Percentiles rank a stretch among this genome's conserved stretches.
phyloP scores from a whole-genome alignment of 1,140 invertebrate genomes.

The Drosophila arawakana region DNA sequence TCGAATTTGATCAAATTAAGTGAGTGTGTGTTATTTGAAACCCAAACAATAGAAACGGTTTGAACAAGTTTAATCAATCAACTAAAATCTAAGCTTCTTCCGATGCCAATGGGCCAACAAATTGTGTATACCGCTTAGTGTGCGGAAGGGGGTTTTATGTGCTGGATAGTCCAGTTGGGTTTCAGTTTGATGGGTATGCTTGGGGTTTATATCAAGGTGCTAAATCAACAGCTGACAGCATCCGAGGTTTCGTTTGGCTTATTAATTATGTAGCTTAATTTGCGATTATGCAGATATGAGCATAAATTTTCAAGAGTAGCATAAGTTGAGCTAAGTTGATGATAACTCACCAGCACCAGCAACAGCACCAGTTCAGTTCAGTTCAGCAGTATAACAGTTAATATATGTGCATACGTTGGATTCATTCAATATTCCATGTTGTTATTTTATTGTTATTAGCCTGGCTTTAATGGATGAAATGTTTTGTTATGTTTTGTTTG shows the following conservation, averaged over 20 bases:
- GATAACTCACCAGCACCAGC: slow-evolving; percentile 64
- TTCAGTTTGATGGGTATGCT: slow-evolving; percentile 27
- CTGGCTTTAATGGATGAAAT: slow-evolving; percentile 51
- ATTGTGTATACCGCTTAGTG: neutral
- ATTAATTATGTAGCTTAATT: slow-evolving; percentile 82
- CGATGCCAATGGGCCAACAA: neutral
- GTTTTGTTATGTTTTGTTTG: slow-evolving; percentile 45
- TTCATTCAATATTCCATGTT: slow-evolving; percentile 79
- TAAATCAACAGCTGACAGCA: slow-evolving; percentile 73
- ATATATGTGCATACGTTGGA: slow-evolving; percentile 74
- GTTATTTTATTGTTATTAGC: slow-evolving; percentile 44
- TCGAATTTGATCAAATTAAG: too few relatives aligned
- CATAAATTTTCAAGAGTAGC: slow-evolving; percentile 69
- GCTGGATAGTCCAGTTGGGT: neutral
- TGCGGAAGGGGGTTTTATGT: slow-evolving; percentile 12
- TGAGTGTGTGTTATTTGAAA: too few relatives aligned
- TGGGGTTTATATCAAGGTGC: slow-evolving; percentile 43
- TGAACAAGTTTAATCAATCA: too few relatives aligned
- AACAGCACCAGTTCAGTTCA: too few relatives aligned
- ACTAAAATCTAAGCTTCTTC: too few relatives aligned
- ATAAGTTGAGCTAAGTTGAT: slow-evolving; percentile 44
- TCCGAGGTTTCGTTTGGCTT: slow-evolving; percentile 50
- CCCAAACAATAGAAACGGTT: too few relatives aligned
- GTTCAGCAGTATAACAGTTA: slow-evolving; percentile 28
- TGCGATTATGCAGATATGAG: slow-evolving; percentile 81